Percentiles rank a stretch among this genome's conserved stretches.
phyloP scores from a whole-genome alignment of 1,140 invertebrate species.

The Pseudomyrmex pallidus region DNA sequence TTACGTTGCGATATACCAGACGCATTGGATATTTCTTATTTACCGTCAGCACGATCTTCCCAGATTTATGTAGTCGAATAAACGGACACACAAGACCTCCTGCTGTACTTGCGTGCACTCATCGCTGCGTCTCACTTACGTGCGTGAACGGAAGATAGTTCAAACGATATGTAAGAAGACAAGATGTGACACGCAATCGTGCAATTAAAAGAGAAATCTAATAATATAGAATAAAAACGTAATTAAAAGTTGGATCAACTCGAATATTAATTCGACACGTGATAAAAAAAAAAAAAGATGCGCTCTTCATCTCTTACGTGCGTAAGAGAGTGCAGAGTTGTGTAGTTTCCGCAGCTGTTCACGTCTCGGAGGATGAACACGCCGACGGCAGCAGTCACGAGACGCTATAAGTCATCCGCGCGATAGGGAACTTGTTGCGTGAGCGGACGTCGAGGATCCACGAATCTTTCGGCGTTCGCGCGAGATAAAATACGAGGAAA shows the following conservation, averaged over 20 bases:
- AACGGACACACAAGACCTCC: background rate
- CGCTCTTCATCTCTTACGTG: background rate
- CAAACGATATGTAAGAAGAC: background rate
- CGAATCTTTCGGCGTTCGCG: slow-evolving; percentile 20
- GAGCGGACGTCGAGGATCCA: slow-evolving; percentile 55
- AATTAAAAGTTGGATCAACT: background rate
- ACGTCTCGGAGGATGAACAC: slow-evolving; percentile 15
- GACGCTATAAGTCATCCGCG: slow-evolving; percentile 69
- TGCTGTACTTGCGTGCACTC: slow-evolving; percentile 2
- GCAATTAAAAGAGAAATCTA: background rate
- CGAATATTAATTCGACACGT: background rate
- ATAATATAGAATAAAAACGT: background rate
- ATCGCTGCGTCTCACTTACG: background rate
- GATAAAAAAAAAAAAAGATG: background rate
- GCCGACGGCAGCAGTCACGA: slow-evolving; percentile 51
- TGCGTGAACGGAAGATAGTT: background rate
- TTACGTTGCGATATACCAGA: slow-evolving; percentile 63
- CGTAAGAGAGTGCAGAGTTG: background rate
- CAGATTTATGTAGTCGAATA: background rate
- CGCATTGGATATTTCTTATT: slow-evolving; percentile 80
- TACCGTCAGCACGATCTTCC: slow-evolving; percentile 65
- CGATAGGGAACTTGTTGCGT: slow-evolving; percentile 70
- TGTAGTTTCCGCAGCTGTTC: slow-evolving; percentile 12
- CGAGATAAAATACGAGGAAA: slow-evolving; percentile 24
- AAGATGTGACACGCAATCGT: background rate